These are phyloP conservation scores for Takifugu rubripes DNA, from an alignment of 2,797 vertebrate genomes.

Conservation along the genomic window DNA sequence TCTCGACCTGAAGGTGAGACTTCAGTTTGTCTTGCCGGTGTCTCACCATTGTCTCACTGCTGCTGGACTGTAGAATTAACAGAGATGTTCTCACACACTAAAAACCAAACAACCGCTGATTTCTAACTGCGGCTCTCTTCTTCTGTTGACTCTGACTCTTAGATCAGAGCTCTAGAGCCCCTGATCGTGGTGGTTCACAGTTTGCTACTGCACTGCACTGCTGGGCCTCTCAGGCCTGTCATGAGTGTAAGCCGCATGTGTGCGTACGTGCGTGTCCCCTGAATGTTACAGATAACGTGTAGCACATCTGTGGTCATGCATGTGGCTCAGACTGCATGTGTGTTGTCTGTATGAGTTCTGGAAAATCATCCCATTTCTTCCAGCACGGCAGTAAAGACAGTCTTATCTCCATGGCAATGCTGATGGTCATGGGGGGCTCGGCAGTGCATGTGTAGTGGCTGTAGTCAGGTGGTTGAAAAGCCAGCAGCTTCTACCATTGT, in stretches of 20 bases:
- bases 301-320: not conserved
- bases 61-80: too few relatives aligned
- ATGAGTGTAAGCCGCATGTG: conserved; percentile 89
- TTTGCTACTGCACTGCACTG: conserved; percentile 96
- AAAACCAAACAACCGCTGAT: too few relatives aligned
- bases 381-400: conserved; percentile 34
- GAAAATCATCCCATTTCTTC: conserved; percentile 54
- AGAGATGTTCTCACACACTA: too few relatives aligned
- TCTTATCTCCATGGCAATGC: conserved; percentile 25
- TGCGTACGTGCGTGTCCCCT: conserved; percentile 10
- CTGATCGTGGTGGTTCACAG: conserved; percentile 97
- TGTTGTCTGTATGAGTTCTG: conserved; percentile 8
- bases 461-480: conserved; percentile 66
- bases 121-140: conserved; percentile 61
- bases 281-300: too few relatives aligned
- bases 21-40: not conserved
- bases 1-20: conserved; percentile 92
- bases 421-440: conserved; percentile 68
- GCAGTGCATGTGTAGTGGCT: conserved; percentile 75
- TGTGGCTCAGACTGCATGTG: not conserved
- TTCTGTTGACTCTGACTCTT: conserved; percentile 82
- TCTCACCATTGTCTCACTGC: too few relatives aligned
- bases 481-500: conserved; percentile 69
- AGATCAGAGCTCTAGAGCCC: conserved; percentile 98
- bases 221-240: conserved; percentile 89